Conservation (phyloP, 2,888 invertebrate species). For the Ochropacha duplaris region DNA sequence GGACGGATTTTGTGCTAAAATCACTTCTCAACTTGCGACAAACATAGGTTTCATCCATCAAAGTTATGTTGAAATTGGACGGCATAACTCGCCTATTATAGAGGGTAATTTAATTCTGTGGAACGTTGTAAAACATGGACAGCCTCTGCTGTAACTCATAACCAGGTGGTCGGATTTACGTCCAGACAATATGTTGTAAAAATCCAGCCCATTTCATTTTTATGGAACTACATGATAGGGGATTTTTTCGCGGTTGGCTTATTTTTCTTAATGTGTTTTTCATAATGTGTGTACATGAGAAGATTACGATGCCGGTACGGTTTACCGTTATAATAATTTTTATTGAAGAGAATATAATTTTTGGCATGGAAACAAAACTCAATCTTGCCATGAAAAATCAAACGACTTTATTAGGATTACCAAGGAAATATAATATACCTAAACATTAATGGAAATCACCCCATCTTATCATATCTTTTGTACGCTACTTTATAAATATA, state of each 20-base stretch:
- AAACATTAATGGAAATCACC: too few relatives aligned
- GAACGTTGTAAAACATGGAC: slow-evolving; percentile 46
- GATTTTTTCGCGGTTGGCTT: slow-evolving; percentile 36
- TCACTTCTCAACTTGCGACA: background rate
- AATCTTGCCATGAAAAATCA: too few relatives aligned
- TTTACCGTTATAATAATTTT: slow-evolving; percentile 7
- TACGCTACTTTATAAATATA: too few relatives aligned
- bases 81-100: background rate
- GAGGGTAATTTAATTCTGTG: slow-evolving; percentile 53
- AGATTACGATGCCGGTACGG: slow-evolving; percentile 18
- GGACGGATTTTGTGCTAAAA: background rate
- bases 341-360: too few relatives aligned
- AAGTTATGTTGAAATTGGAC: background rate
- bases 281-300: slow-evolving; percentile 28
- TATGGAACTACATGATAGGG: slow-evolving; percentile 44
- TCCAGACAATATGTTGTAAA: slow-evolving; percentile 65
- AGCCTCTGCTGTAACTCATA: slow-evolving; percentile 50
- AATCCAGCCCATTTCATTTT: slow-evolving; percentile 55
- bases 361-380: too few relatives aligned
- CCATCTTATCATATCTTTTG: too few relatives aligned
- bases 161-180: slow-evolving; percentile 64
- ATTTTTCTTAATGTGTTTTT: slow-evolving; percentile 28
- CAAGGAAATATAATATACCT: too few relatives aligned
- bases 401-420: too few relatives aligned
- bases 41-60: background rate